These are phyloP conservation scores for Elymnias hypermnestra DNA, from an alignment of 1,140 invertebrate genomes.

Conservation along the genomic window DNA sequence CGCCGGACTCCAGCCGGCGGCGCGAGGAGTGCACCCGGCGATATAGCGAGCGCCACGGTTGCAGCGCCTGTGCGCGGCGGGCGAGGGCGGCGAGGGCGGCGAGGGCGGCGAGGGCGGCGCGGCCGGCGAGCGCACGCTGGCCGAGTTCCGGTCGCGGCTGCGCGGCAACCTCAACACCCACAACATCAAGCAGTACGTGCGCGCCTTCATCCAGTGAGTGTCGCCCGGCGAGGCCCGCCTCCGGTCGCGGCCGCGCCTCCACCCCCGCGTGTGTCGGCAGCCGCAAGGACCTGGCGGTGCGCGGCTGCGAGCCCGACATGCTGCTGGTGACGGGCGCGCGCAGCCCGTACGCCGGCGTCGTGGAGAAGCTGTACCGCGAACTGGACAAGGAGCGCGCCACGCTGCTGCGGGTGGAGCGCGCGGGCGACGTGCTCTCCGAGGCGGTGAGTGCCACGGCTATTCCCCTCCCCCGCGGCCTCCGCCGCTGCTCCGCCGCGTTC, in stretches of 20 bases:
- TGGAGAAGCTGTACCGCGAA: conserved; percentile 85
- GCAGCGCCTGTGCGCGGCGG: conserved; percentile 77
- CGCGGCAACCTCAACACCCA: conserved; percentile 88
- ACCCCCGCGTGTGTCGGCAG: conserved; percentile 72
- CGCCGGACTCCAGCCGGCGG: too few relatives aligned
- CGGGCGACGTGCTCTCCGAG: conserved; percentile 88
- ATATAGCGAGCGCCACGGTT: too few relatives aligned
- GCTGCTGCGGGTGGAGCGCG: conserved; percentile 88
- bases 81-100: too few relatives aligned
- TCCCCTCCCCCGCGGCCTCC: too few relatives aligned
- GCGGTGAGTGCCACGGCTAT: conserved; percentile 77
- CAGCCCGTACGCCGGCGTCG: conserved; percentile 86
- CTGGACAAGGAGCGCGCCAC: conserved; percentile 89
- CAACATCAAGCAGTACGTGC: conserved; percentile 89
- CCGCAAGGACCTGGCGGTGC: conserved; percentile 83
- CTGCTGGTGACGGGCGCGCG: conserved; percentile 89
- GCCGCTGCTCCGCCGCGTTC: too few relatives aligned
- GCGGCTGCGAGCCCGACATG: conserved; percentile 84
- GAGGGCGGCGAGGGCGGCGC: too few relatives aligned
- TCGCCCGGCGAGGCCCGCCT: too few relatives aligned
- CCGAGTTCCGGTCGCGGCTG: conserved; percentile 86
- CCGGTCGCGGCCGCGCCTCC: too few relatives aligned
- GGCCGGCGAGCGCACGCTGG: conserved; percentile 84
- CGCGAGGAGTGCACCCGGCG: too few relatives aligned
- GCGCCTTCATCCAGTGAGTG: conserved; percentile 87